phyloP scores from a whole-genome alignment of 2,888 invertebrate species.

The Calephelis perditalis region DNA sequence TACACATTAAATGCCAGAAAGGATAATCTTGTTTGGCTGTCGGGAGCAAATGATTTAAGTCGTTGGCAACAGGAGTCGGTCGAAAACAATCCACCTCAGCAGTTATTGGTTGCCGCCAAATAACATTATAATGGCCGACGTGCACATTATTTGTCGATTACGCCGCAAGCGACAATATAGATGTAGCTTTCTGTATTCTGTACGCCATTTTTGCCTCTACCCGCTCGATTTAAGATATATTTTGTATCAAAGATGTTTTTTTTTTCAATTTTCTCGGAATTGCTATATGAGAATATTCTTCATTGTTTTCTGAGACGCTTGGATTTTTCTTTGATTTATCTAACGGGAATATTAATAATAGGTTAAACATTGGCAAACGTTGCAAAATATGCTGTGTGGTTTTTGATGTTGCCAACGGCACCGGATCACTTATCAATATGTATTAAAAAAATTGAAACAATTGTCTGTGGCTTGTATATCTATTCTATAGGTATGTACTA shows the following conservation, averaged over 20 bases:
- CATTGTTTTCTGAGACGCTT: constrained; percentile 8
- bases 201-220: neutral
- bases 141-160: constrained; percentile 72
- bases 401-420: too few relatives aligned
- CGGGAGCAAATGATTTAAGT: constrained; percentile 20
- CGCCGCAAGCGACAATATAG: constrained; percentile 30
- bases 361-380: too few relatives aligned
- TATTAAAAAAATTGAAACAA: too few relatives aligned
- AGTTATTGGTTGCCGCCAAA: constrained; percentile 64
- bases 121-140: constrained; percentile 64
- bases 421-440: too few relatives aligned
- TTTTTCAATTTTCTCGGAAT: constrained; percentile 10
- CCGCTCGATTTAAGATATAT: neutral
- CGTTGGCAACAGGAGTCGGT: constrained; percentile 21
- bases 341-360: neutral
- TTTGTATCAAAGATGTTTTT: neutral
- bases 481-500: too few relatives aligned
- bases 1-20: constrained; percentile 14
- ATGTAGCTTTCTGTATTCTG: neutral
- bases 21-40: constrained; percentile 16
- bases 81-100: constrained; percentile 35
- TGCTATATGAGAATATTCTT: constrained; percentile 9
- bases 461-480: too few relatives aligned
- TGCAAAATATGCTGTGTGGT: too few relatives aligned
- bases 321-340: constrained; percentile 4